These are phyloP conservation scores for Oryzias sinensis DNA, from an alignment of 2,797 vertebrate species.

Conservation along the genomic window DNA sequence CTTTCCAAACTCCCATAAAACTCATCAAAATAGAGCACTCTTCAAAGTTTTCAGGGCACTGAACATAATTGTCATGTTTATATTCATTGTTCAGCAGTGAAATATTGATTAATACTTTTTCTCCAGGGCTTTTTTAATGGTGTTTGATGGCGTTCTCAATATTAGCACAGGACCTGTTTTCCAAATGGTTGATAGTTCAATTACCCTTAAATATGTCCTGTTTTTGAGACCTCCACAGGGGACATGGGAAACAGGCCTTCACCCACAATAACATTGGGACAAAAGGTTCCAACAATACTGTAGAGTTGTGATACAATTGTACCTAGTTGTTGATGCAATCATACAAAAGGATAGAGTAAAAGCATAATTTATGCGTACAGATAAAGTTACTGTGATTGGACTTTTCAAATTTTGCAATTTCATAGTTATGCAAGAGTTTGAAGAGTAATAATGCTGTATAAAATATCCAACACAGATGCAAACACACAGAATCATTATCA, in stretches of 20 bases:
- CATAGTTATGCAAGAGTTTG: conserved; percentile 15
- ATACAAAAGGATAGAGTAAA: conserved; percentile 45
- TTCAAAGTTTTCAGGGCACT: conserved; percentile 12
- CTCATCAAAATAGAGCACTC: no score
- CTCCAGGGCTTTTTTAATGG: conserved; percentile 46
- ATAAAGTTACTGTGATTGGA: conserved; percentile 35
- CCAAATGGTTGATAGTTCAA: conserved; percentile 72
- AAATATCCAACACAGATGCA: neutral
- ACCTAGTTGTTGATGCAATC: conserved; percentile 50
- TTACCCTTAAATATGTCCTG: conserved; percentile 68
- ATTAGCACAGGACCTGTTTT: conserved; percentile 63
- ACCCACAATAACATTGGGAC: conserved; percentile 59
- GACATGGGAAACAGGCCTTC: conserved; percentile 64
- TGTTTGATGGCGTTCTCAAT: conserved; percentile 39
- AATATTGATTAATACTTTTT: conserved; percentile 62
- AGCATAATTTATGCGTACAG: conserved; percentile 42
- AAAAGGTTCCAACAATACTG: conserved; percentile 51
- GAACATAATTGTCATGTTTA: conserved; percentile 34
- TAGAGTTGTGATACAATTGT: conserved; percentile 61
- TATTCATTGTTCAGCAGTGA: conserved; percentile 33
- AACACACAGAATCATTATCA: conserved; percentile 5
- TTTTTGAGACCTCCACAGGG: conserved; percentile 63
- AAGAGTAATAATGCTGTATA: no score
- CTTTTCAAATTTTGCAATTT: conserved; percentile 27
- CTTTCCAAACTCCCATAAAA: no score